A percentile compares a stretch with the other conserved stretches of the same genome.
Evolutionary conservation across 2,113 vertebrate species (phyloP).

Genomic region (Delphinapterus leucas): DNA sequence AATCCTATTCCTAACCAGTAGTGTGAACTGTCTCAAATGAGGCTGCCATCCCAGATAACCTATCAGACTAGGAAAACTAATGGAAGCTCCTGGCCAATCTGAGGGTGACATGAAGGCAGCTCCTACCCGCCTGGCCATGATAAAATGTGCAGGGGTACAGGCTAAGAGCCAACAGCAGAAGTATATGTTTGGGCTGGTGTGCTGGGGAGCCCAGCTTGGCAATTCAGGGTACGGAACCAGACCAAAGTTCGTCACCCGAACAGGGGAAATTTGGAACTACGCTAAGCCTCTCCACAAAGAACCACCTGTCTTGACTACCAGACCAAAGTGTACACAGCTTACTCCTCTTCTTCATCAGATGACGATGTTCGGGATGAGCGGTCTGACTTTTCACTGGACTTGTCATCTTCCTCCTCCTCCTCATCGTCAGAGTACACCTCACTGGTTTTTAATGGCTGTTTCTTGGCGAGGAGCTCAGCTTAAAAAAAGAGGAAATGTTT

Average conservation of each 20-base stretch:
- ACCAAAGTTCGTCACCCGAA: neutral
- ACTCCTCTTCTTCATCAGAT: constrained; percentile 97
- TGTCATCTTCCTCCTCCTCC: constrained; percentile 98
- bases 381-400: constrained; percentile 97
- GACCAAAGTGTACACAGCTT: constrained; percentile 75
- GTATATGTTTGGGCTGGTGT: neutral
- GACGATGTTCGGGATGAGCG: constrained; percentile 94
- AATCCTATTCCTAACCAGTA: neutral
- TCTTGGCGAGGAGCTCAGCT: constrained; percentile 97
- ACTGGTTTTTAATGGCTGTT: constrained; percentile 96
- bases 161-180: constrained; percentile 13
- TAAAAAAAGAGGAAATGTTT: constrained; percentile 39
- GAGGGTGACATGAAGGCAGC: neutral
- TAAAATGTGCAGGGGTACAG: neutral
- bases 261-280: neutral
- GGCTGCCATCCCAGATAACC: neutral
- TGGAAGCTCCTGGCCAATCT: neutral
- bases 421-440: constrained; percentile 98
- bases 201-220: neutral
- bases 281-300: neutral
- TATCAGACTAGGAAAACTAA: neutral
- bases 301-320: neutral
- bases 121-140: neutral
- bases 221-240: neutral
- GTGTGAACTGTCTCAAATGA: neutral